Percentiles rank a stretch among this genome's conserved stretches.
These are phyloP conservation scores for Capreolus pygargus DNA, from an alignment of 2,113 vertebrate genomes.

Conservation along the genomic window DNA sequence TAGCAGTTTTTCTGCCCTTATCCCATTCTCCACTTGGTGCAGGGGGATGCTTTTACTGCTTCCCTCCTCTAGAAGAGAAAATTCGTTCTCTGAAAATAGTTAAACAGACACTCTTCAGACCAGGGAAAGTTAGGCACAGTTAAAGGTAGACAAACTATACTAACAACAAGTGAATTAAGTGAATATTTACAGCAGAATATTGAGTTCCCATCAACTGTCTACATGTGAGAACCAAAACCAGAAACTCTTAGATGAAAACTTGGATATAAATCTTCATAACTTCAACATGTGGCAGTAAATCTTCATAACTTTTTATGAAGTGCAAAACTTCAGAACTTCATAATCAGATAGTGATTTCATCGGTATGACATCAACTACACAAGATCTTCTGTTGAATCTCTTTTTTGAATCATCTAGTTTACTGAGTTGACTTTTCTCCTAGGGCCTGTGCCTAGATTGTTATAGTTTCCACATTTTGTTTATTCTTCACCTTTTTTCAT, in stretches of 20 bases:
- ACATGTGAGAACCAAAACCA: not conserved
- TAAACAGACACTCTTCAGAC: not conserved
- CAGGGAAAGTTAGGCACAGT: not conserved
- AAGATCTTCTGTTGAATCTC: not conserved
- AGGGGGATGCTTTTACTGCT: not conserved
- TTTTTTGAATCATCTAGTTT: not conserved
- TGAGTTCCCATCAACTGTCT: not conserved
- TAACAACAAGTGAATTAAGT: not conserved
- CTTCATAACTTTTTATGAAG: not conserved
- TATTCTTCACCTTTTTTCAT: not conserved
- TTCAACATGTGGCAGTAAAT: not conserved
- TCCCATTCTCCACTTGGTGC: not conserved
- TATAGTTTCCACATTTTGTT: not conserved
- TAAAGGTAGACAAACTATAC: not conserved
- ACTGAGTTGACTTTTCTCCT: not conserved
- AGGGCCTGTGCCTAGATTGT: not conserved
- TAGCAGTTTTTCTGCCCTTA: not conserved
- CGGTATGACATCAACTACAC: not conserved
- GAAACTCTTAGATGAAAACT: not conserved
- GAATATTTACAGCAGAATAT: not conserved
- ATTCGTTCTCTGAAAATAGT: not conserved
- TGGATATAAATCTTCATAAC: not conserved
- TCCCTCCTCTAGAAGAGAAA: not conserved
- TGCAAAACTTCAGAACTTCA: not conserved
- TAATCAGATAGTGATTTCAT: not conserved